Evolutionary conservation across 2,888 invertebrate species (phyloP), one percentile per base, ranked within the genome.

Genomic region (Cerastis rubricosa): DNA sequence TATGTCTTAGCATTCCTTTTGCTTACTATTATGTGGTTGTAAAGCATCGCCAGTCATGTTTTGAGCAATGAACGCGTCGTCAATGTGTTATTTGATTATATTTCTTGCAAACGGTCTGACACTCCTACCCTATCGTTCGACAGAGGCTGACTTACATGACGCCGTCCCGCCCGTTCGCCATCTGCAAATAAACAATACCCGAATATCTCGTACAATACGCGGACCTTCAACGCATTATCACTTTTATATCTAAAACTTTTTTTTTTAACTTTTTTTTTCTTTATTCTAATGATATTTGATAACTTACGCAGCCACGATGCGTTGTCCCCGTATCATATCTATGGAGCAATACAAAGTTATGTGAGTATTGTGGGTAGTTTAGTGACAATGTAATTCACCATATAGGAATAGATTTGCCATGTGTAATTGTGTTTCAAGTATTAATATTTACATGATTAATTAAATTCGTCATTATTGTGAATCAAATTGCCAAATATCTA

Each of bases 141-240:
- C 78, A 78, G 74, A 76, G 73, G 73, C 85, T 81, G 74, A 84
- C 85, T 85, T 85, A 85, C 85, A 86, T 85, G 87, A 81, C 79
- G 76, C 87, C 76, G 77, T 57, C 71, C 74, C 76, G 85, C 73
- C 69, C 40, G 57, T 67, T 67, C 87, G 73, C 87, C 87, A 85
- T 85, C 87, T 85, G 85, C 61, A 84, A 85, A 85, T 81, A 85
- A 84, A 85, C 77, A 87, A 87, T 76, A 85, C 87, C 85, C 81
- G 51, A 87, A 87, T 71, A 84, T 81, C 81, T 85, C 78, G 81
- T 84, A 83, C 84, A 84, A 76, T 78, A 78, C 29, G 59, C 59
- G 83, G 84, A 86, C 86, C 86, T 86, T 78, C 83, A 81, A 71
- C 65, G 29, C 65, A 65, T 74, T 67, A 64, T 79, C 80, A 79